Base-by-base conservation (phyloP, 2,797 vertebrate species). In the Ambastaia sidthimunki region DNA sequence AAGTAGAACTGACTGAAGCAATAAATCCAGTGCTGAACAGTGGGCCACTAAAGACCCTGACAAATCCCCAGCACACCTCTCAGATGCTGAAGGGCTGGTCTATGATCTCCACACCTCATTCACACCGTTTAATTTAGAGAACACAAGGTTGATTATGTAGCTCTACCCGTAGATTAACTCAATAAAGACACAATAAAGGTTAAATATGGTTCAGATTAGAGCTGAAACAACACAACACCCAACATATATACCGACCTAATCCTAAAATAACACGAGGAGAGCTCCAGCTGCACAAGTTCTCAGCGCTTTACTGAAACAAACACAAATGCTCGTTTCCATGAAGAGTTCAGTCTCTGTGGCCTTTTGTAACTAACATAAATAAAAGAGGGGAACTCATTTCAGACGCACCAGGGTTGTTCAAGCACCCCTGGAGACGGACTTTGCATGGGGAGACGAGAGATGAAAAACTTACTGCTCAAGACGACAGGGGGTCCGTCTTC, bases 291-390 rank as follows among this genome's bases (percentile, higher is more conserved):
- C 25, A 70, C 59, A 25, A 19, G 44, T 83, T 82, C 81, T 77
- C 82, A 23, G 83, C 86, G 41, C 34, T 74, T 2, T 18, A 63
- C 52, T 71, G 74, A 90, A 88, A 86, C 78, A 62, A 67, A 71
- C 74, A 21, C 9, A 37, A 48, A 83, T 31, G 68, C 57, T 55
- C 65, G 84, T 88, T 87, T 71, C 88, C 80, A 59, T 37, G 85
- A 82, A 86, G 57, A 87, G 84, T 89, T 90, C 81, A 85, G 83
- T 76, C 84, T 84, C 16, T 68, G 89, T 82, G 55, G 85, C 81
- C 83, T 86, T 90, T 86, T 87, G 85, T 86, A 87, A 91, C 82
- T 31, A 31, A 37, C 34, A 88, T 87, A 91, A 92, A 92, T 91
- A 91, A 68, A 89, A 81, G 86, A 85, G 76, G 16, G 67, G 78